Conservation (phyloP, 2,113 vertebrate species). For the Calonectris borealis region DNA sequence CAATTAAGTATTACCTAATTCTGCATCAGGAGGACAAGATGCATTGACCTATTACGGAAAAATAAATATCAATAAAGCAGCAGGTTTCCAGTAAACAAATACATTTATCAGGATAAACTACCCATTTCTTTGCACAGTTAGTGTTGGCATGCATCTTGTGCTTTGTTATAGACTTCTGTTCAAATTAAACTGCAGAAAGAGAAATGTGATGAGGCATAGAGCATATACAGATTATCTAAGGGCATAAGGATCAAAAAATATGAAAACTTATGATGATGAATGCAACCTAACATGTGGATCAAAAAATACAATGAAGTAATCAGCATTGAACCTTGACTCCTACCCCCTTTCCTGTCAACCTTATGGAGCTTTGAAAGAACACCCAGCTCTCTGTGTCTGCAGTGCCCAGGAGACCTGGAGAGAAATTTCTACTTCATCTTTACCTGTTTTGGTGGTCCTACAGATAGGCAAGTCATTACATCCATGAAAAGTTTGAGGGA, state of each 20-base stretch:
- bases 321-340: not conserved
- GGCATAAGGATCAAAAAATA: not conserved
- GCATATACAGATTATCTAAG: not conserved
- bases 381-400: not conserved
- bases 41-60: slow-evolving; percentile 17
- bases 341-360: not conserved
- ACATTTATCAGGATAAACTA: slow-evolving; percentile 41
- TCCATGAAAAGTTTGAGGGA: not conserved
- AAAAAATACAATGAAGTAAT: not conserved
- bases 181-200: slow-evolving; percentile 28
- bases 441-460: not conserved
- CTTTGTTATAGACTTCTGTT: slow-evolving; percentile 21
- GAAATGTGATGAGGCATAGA: not conserved
- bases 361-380: not conserved
- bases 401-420: not conserved
- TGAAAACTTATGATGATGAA: not conserved
- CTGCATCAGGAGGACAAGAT: slow-evolving; percentile 13
- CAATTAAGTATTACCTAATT: slow-evolving; percentile 38
- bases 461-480: not conserved
- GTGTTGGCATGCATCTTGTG: not conserved
- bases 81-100: slow-evolving; percentile 51
- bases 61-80: slow-evolving; percentile 60
- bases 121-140: slow-evolving; percentile 21
- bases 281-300: not conserved
- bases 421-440: not conserved